Evolutionary conservation across 2,797 vertebrate genomes (phyloP).

Genomic region (Enteromius unitaeniatus): DNA sequence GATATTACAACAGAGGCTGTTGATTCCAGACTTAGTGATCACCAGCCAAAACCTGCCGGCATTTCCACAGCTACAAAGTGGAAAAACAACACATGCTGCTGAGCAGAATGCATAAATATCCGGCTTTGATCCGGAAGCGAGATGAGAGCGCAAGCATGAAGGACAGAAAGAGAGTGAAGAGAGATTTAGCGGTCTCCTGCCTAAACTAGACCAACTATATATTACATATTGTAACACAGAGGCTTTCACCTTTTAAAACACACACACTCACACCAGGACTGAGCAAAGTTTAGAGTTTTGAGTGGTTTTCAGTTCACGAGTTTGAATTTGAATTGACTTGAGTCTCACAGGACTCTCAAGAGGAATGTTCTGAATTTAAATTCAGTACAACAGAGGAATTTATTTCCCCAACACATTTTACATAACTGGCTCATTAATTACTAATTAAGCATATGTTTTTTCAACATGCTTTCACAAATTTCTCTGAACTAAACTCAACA

Average conservation of each 20-base stretch:
- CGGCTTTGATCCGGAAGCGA: constrained; percentile 31
- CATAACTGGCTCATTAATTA: background rate
- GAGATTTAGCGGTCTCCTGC: background rate
- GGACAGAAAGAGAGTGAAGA: constrained; percentile 5
- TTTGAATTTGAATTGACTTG: background rate
- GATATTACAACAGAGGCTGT: constrained; percentile 39
- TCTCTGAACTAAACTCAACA: too few relatives aligned
- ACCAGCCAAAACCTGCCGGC: constrained; percentile 11
- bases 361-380: background rate
- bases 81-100: constrained; percentile 41
- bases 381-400: background rate
- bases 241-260: background rate
- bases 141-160: constrained; percentile 26
- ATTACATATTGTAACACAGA: background rate
- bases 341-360: background rate
- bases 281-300: background rate
- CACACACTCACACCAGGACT: background rate
- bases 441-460: background rate
- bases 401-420: background rate
- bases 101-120: constrained; percentile 41
- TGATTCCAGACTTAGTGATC: constrained; percentile 23
- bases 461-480: background rate
- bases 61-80: constrained; percentile 39
- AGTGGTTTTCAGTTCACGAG: constrained; percentile 5
- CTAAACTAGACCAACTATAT: constrained; percentile 2